A percentile compares a stretch with the other conserved stretches of the same genome.
Conservation (phyloP, 2,888 invertebrate genomes). For the Sinohyriopsis cumingii region DNA sequence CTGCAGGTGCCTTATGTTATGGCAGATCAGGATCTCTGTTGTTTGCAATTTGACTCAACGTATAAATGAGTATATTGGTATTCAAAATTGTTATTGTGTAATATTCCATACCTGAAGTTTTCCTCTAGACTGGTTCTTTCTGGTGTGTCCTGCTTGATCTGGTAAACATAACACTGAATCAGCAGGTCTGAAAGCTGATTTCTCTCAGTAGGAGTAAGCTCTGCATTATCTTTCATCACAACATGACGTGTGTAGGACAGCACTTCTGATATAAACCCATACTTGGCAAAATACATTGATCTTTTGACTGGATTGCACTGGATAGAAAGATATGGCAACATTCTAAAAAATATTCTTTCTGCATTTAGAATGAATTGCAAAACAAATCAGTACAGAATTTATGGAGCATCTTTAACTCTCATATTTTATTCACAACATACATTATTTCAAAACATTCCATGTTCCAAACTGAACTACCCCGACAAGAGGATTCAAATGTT, state of each 20-base stretch:
- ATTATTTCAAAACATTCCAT: too few species aligned
- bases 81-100: neutral
- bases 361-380: too few species aligned
- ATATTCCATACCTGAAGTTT: constrained; percentile 51
- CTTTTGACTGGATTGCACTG: constrained; percentile 77
- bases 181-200: constrained; percentile 80
- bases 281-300: constrained; percentile 78
- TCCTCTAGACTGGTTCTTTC: constrained; percentile 59
- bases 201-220: constrained; percentile 75
- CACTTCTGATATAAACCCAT: constrained; percentile 78
- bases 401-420: too few species aligned
- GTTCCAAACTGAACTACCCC: too few species aligned
- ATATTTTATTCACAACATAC: too few species aligned
- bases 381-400: too few species aligned
- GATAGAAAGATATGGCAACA: neutral
- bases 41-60: too few species aligned
- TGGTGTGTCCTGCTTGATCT: constrained; percentile 70
- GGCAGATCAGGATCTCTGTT: too few species aligned
- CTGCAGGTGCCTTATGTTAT: too few species aligned
- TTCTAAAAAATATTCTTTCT: constrained; percentile 13
- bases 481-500: too few species aligned
- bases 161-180: constrained; percentile 79
- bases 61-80: too few species aligned
- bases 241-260: constrained; percentile 76
- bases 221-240: constrained; percentile 76